phyloP scores from a whole-genome alignment of 2,888 invertebrate species.

The Eristalis arbustorum region DNA sequence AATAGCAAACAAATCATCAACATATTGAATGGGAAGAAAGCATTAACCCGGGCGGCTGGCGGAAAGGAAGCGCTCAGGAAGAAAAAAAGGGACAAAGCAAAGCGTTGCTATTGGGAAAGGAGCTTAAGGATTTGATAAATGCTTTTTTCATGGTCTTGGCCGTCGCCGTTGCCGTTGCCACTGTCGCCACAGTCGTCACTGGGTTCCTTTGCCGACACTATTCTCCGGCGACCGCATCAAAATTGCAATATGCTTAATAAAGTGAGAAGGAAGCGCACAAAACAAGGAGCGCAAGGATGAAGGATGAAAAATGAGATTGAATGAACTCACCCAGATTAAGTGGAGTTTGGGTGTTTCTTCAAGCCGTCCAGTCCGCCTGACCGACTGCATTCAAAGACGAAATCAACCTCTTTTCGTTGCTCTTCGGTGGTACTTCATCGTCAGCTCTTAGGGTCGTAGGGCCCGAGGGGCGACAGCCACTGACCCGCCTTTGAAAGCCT shows the following conservation, averaged over 20 bases:
- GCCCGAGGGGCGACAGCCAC: background rate
- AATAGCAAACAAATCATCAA: constrained; percentile 61
- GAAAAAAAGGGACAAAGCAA: background rate
- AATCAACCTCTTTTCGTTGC: background rate
- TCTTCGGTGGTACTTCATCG: background rate
- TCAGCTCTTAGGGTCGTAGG: background rate
- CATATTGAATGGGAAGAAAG: constrained; percentile 62
- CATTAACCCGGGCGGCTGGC: constrained; percentile 41
- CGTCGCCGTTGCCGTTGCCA: background rate
- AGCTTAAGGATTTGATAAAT: constrained; percentile 63
- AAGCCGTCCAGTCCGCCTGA: background rate
- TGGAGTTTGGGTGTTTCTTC: constrained; percentile 9
- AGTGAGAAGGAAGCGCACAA: background rate
- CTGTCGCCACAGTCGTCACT: constrained; percentile 41
- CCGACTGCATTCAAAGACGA: background rate
- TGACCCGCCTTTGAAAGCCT: constrained; percentile 11
- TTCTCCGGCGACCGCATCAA: constrained; percentile 47
- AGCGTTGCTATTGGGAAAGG: constrained; percentile 8
- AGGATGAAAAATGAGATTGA: constrained; percentile 17
- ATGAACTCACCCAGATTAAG: constrained; percentile 22
- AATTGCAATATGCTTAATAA: constrained; percentile 65
- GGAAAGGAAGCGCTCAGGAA: background rate
- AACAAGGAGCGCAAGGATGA: background rate
- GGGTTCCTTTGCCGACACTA: constrained; percentile 5
- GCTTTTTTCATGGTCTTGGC: constrained; percentile 39